Conservation (phyloP, 1,140 invertebrate species). For the Drosophila setifemur region DNA sequence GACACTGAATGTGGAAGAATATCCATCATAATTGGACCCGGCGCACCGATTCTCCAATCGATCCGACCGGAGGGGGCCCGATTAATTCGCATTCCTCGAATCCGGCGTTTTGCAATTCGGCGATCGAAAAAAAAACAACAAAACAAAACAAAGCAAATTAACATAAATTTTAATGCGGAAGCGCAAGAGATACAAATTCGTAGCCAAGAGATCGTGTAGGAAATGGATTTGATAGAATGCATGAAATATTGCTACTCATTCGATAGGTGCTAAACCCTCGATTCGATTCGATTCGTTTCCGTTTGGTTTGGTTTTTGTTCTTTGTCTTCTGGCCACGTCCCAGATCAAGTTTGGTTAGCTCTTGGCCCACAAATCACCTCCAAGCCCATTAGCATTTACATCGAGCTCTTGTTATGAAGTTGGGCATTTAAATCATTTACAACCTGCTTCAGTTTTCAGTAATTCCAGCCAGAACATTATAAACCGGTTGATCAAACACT, state of each 20-base stretch:
- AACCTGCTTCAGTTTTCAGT: neutral
- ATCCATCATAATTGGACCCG: constrained; percentile 33
- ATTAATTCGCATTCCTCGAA: constrained; percentile 32
- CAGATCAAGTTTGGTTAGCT: constrained; percentile 26
- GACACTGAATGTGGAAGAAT: constrained; percentile 57
- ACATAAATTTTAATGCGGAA: constrained; percentile 68
- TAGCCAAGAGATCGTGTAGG: constrained; percentile 35
- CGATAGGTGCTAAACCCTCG: constrained; percentile 22
- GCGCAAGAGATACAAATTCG: constrained; percentile 34
- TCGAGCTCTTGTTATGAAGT: neutral
- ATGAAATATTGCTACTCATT: constrained; percentile 35
- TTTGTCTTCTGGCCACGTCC: constrained; percentile 10
- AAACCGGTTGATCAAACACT: constrained; percentile 18
- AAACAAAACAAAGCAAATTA: constrained; percentile 47
- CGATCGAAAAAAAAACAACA: neutral
- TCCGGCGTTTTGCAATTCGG: constrained; percentile 39
- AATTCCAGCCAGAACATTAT: constrained; percentile 17
- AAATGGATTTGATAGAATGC: constrained; percentile 45
- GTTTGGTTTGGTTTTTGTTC: constrained; percentile 61
- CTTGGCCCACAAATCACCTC: neutral
- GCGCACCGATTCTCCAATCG: constrained; percentile 25
- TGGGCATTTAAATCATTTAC: constrained; percentile 3
- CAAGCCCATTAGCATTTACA: constrained; percentile 28
- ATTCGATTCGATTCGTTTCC: constrained; percentile 34
- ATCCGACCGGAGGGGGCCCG: constrained; percentile 5